These are phyloP conservation scores for Euproctis similis DNA, from an alignment of 2,888 invertebrate species.

Conservation along the genomic window DNA sequence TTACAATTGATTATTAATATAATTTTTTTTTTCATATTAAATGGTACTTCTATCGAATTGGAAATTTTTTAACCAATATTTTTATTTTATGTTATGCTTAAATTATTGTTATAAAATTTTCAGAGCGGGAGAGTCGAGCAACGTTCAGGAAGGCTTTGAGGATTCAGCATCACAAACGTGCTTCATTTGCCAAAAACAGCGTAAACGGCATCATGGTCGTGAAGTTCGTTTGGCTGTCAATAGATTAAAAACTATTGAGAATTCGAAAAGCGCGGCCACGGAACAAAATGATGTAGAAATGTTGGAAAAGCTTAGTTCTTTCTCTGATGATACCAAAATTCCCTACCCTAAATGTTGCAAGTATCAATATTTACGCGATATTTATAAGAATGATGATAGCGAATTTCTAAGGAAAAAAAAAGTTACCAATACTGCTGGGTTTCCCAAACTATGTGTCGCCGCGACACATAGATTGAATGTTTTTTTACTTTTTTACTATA, in stretches of 20 bases:
- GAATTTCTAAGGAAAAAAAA: not conserved
- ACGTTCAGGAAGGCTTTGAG: conserved; percentile 10
- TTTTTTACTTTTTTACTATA: no score
- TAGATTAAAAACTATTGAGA: conserved; percentile 16
- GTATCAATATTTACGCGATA: conserved; percentile 16
- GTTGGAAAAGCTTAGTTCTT: conserved; percentile 17
- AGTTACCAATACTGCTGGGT: no score
- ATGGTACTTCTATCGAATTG: conserved; percentile 1
- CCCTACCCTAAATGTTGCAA: conserved; percentile 17
- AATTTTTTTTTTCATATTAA: no score
- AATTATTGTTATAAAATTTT: conserved; percentile 7
- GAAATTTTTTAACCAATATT: conserved; percentile 4
- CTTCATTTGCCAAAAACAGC: conserved; percentile 20
- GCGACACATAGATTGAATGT: no score
- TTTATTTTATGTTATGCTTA: conserved; percentile 7
- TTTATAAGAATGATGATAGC: no score
- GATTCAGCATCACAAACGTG: conserved; percentile 11
- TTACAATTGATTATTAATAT: conserved; percentile 2
- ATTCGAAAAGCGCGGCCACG: conserved; percentile 16
- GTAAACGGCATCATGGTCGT: conserved; percentile 17
- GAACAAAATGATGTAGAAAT: conserved; percentile 12
- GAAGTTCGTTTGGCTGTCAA: conserved; percentile 17
- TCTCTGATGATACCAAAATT: conserved; percentile 16
- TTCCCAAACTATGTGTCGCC: no score
- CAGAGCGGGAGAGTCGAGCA: conserved; percentile 11